phyloP scores from a whole-genome alignment of 2,113 vertebrate species.

The Equus przewalskii region DNA sequence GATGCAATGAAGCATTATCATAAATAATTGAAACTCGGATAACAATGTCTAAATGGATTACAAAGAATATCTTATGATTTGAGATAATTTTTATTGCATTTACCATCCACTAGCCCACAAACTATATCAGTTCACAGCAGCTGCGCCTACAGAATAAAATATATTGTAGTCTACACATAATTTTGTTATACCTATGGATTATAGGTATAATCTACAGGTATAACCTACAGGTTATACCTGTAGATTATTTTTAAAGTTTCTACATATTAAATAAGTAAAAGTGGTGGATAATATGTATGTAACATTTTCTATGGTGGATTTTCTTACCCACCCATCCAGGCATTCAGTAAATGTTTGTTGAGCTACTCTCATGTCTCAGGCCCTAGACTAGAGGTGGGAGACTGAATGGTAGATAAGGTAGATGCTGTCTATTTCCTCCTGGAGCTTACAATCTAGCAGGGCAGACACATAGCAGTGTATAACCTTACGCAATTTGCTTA shows the following conservation, averaged over 20 bases:
- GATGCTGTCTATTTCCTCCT: neutral
- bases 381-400: neutral
- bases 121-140: neutral
- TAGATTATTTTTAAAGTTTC: neutral
- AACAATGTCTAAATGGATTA: constrained; percentile 63
- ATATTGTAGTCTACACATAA: neutral
- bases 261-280: neutral
- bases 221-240: neutral
- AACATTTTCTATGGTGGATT: neutral
- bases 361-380: neutral
- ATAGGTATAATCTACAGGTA: no score
- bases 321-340: neutral
- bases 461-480: neutral
- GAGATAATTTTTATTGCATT: constrained; percentile 29
- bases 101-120: neutral
- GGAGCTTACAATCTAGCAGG: neutral
- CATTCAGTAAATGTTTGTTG: neutral
- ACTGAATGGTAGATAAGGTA: neutral
- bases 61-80: constrained; percentile 35
- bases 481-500: neutral
- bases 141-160: neutral
- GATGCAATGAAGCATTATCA: constrained; percentile 39
- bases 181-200: neutral
- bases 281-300: neutral
- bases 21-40: constrained; percentile 57